Evolutionary conservation across 2,113 vertebrate genomes (phyloP).

Genomic region (Phyllostomus discolor): DNA sequence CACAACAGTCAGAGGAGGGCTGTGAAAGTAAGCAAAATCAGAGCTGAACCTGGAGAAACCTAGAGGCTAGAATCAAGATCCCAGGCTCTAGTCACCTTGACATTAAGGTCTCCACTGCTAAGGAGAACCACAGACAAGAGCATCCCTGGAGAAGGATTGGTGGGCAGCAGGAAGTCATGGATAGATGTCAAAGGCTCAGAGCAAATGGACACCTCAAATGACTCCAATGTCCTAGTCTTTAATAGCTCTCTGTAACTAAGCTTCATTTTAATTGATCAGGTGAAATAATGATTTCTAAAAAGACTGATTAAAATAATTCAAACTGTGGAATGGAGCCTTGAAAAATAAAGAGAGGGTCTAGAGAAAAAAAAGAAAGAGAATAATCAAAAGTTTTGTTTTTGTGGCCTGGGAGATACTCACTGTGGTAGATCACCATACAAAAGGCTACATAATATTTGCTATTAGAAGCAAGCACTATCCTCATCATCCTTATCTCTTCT

Average conservation of each 20-base stretch:
- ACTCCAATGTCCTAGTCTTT: background rate
- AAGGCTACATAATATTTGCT: background rate
- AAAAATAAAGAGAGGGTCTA: background rate
- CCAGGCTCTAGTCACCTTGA: accelerated
- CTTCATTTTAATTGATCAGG: background rate
- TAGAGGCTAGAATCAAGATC: background rate
- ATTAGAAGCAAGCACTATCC: background rate
- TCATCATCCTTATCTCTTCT: background rate
- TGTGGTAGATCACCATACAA: background rate
- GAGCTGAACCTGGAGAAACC: background rate
- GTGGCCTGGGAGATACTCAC: no score
- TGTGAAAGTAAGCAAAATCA: background rate
- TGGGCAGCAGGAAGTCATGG: background rate
- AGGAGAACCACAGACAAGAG: background rate
- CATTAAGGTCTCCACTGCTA: no score
- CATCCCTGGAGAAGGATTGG: background rate
- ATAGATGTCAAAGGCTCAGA: background rate
- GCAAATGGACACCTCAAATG: background rate
- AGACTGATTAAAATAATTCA: background rate
- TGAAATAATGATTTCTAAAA: background rate
- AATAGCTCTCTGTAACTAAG: background rate
- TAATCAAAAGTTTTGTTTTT: background rate
- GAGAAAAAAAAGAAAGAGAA: background rate
- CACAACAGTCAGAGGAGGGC: background rate
- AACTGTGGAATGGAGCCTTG: background rate